These are phyloP conservation scores for Meliscaeva auricollis DNA, from an alignment of 2,888 invertebrate genomes.

Conservation along the genomic window DNA sequence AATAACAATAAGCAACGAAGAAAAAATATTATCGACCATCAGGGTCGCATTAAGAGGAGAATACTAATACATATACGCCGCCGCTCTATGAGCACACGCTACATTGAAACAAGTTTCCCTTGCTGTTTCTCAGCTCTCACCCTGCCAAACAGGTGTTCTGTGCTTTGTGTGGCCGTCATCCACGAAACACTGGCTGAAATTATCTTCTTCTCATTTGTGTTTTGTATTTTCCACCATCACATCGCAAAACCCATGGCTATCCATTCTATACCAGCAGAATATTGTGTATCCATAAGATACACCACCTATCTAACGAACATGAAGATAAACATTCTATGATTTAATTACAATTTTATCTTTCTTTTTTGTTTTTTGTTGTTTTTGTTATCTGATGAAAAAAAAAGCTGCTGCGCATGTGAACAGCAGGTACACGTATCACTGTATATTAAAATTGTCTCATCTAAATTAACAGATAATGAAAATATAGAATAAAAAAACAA, in stretches of 20 bases:
- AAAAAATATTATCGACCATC: conserved; percentile 69
- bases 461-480: conserved; percentile 73
- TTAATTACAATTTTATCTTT: conserved; percentile 61
- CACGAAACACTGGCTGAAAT: conserved; percentile 1
- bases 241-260: conserved; percentile 3
- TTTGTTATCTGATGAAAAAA: conserved; percentile 16
- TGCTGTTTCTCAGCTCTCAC: too few relatives aligned
- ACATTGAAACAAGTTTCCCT: conserved; percentile 22
- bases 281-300: conserved; percentile 31
- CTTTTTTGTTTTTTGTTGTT: too few relatives aligned
- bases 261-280: conserved; percentile 60
- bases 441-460: conserved; percentile 54
- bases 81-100: conserved; percentile 10
- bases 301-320: conserved; percentile 30
- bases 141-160: conserved; percentile 47
- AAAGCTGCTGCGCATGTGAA: conserved; percentile 68
- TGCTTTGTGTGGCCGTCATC: conserved; percentile 11
- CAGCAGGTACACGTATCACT: conserved; percentile 32
- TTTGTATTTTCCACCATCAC: conserved; percentile 47
- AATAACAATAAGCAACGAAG: conserved; percentile 27
- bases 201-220: conserved; percentile 28
- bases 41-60: conserved; percentile 40
- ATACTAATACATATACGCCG: conserved; percentile 2
- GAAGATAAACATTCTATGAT: conserved; percentile 67
- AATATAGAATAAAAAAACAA: conserved; percentile 1